phyloP scores from a whole-genome alignment of 2,888 invertebrate genomes.

The Willowsia nigromaculata region DNA sequence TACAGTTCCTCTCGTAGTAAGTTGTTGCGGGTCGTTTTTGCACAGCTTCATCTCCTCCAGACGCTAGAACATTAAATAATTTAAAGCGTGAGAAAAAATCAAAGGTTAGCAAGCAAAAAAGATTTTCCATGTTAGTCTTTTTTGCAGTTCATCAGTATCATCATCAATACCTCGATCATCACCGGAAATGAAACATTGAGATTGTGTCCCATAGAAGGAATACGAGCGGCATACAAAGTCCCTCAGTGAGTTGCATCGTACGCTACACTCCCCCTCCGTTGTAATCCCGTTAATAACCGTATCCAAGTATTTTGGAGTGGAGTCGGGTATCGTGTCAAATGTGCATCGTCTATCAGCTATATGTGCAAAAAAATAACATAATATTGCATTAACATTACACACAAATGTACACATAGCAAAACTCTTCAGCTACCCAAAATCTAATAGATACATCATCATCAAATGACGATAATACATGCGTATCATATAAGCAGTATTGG shows the following conservation, averaged over 20 bases:
- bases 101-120: neutral
- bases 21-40: conserved; percentile 80
- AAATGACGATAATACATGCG: neutral
- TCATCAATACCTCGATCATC: conserved; percentile 80
- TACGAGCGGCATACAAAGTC: conserved; percentile 81
- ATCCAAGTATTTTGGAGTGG: conserved; percentile 80
- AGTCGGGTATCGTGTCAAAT: conserved; percentile 79
- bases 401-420: neutral
- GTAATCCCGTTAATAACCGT: conserved; percentile 80
- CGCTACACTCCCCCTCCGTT: conserved; percentile 80
- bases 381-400: neutral
- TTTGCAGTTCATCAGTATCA: neutral
- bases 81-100: neutral
- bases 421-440: neutral
- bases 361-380: neutral
- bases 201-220: conserved; percentile 80
- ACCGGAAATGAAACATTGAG: conserved; percentile 81
- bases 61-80: conserved; percentile 65
- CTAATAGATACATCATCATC: neutral
- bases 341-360: conserved; percentile 79
- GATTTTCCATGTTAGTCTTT: too few species aligned
- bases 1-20: conserved; percentile 80
- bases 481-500: neutral
- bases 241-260: conserved; percentile 80
- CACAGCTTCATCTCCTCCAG: conserved; percentile 79